These are phyloP conservation scores for Cassiopea xamachana DNA, from an alignment of 30 jellyfish, hydroid and myxozoan genomes.

Conservation along the genomic window DNA sequence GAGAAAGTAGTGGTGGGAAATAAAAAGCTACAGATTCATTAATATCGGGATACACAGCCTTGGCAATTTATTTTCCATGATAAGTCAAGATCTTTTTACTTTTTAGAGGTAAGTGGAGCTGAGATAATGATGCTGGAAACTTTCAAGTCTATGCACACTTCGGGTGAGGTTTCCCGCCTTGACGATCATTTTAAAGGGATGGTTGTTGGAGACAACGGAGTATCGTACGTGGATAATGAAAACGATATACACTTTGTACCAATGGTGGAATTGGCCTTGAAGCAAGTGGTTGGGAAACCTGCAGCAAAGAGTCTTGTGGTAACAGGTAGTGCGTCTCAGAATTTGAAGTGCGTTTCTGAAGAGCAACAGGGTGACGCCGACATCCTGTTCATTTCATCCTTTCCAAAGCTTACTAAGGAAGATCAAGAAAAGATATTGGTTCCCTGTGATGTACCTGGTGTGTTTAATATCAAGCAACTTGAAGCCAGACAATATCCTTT, in stretches of 20 bases:
- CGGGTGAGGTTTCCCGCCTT: background rate
- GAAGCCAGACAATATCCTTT: conserved; percentile 23
- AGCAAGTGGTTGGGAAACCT: conserved; percentile 10
- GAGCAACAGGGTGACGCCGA: conserved; percentile 63
- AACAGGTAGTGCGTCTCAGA: conserved; percentile 70
- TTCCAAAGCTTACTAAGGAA: conserved; percentile 34
- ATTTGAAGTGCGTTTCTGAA: conserved; percentile 47
- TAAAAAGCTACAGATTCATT: too few species aligned
- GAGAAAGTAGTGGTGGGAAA: too few species aligned
- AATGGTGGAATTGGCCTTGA: conserved; percentile 4
- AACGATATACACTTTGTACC: conserved; percentile 17
- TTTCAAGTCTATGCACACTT: background rate
- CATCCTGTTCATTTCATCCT: conserved; percentile 28
- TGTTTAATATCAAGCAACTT: conserved; percentile 26
- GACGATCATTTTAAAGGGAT: conserved; percentile 19
- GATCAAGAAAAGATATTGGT: conserved; percentile 17
- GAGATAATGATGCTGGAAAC: background rate
- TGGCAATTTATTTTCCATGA: background rate
- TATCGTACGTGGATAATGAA: conserved; percentile 35
- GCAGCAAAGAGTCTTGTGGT: conserved; percentile 2
- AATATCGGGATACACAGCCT: too few species aligned
- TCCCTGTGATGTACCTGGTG: conserved; percentile 46
- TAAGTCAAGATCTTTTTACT: background rate
- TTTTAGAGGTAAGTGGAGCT: background rate
- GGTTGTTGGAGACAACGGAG: conserved; percentile 31